A percentile compares a stretch with the other conserved stretches of the same genome.
Conservation (phyloP, 2,797 vertebrate genomes). For the Philypnodon macrostomus region DNA sequence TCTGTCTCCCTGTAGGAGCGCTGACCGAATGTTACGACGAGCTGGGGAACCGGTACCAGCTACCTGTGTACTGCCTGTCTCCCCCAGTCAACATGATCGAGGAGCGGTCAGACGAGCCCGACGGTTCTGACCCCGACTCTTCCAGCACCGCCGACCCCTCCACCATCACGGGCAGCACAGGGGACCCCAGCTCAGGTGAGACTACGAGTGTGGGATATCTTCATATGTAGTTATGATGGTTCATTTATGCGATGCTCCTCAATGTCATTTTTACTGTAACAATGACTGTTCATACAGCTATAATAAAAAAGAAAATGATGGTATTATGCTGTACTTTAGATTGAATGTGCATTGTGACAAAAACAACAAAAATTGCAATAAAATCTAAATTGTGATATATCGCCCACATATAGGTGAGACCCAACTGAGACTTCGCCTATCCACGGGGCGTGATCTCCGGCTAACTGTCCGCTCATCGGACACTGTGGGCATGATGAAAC, state of each 20-base stretch:
- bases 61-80: constrained; percentile 95
- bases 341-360: no score
- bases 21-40: constrained; percentile 97
- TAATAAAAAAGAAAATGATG: no score
- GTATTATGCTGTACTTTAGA: no score
- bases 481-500: constrained; percentile 95
- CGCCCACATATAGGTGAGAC: no score
- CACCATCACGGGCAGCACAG: constrained; percentile 64
- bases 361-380: no score
- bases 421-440: constrained; percentile 93
- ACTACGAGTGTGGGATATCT: no score
- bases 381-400: no score
- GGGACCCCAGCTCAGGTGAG: constrained; percentile 78
- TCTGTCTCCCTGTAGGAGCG: constrained; percentile 78
- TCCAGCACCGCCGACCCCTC: constrained; percentile 69
- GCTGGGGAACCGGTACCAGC: constrained; percentile 97
- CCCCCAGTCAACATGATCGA: constrained; percentile 98
- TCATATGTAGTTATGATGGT: no score
- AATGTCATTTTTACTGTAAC: no score
- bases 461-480: constrained; percentile 89
- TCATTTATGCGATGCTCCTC: no score
- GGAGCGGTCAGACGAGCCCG: constrained; percentile 88
- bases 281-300: no score
- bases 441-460: constrained; percentile 92
- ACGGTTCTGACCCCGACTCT: constrained; percentile 86